Conservation (phyloP, 2,888 invertebrate genomes). For the Antheraea yamamai region DNA sequence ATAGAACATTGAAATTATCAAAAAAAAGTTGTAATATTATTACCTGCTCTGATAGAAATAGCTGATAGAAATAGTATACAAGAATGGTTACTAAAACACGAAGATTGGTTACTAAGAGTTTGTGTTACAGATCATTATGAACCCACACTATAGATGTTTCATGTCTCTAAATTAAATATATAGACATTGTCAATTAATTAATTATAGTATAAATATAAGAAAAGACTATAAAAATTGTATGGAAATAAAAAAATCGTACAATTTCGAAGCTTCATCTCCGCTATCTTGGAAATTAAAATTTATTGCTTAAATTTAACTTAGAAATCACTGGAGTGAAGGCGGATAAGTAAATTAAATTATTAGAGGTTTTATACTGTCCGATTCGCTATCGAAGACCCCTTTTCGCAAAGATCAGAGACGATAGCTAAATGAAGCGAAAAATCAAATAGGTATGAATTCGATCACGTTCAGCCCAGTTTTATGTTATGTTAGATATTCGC, state of each 20-base stretch:
- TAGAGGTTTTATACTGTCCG: neutral
- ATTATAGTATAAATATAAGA: neutral
- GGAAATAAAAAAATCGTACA: neutral
- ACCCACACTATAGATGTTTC: no score
- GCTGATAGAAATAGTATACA: no score
- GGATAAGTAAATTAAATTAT: slow-evolving; percentile 8
- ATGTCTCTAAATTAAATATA: no score
- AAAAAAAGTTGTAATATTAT: no score
- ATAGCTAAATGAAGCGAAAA: slow-evolving; percentile 7
- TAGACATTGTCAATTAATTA: no score
- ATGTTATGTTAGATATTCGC: neutral
- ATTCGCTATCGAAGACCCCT: neutral
- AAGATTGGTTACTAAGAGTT: no score
- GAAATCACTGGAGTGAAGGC: neutral
- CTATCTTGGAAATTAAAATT: neutral
- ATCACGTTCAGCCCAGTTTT: neutral
- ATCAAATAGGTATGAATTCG: slow-evolving; percentile 1
- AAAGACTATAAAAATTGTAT: neutral
- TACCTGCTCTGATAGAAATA: no score
- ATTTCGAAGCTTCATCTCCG: neutral
- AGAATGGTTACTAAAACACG: no score
- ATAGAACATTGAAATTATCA: no score
- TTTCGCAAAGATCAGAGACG: slow-evolving; percentile 5
- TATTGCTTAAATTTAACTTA: neutral
- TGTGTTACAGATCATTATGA: no score